A percentile compares a stretch with the other conserved stretches of the same genome.
Conservation (phyloP, 2,888 invertebrate genomes). For the Autographa pulchrina region DNA sequence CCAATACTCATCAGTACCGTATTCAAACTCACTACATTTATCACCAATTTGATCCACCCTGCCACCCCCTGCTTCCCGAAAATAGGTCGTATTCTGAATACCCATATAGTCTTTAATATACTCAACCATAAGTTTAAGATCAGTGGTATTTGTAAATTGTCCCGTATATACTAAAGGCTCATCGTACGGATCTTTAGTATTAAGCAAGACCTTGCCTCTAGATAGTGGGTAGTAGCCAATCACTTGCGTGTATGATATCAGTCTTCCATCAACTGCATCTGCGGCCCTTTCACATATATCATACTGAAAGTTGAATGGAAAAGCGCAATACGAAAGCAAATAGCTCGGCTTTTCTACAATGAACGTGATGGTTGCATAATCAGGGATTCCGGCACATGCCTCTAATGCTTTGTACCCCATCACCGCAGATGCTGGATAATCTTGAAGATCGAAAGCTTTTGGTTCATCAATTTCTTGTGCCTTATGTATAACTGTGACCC, state of each 20-base stretch:
- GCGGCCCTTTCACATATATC: conserved; percentile 11
- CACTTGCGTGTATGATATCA: conserved; percentile 26
- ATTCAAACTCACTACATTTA: conserved; percentile 35
- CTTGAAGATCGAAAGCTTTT: conserved; percentile 11
- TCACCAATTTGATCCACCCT: conserved; percentile 48
- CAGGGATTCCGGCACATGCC: not conserved
- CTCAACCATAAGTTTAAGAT: conserved; percentile 60
- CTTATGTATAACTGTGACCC: conserved; percentile 27
- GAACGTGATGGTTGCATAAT: conserved; percentile 16
- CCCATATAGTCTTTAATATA: conserved; percentile 61
- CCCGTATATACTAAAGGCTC: conserved; percentile 58
- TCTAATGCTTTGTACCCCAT: conserved; percentile 21
- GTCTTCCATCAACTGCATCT: conserved; percentile 11
- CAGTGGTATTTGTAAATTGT: conserved; percentile 54
- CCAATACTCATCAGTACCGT: conserved; percentile 60
- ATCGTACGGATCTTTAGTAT: conserved; percentile 58
- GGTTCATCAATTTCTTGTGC: conserved; percentile 14
- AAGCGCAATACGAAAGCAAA: conserved; percentile 22
- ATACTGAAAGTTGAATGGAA: conserved; percentile 17
- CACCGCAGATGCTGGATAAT: conserved; percentile 27
- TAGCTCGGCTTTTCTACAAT: conserved; percentile 15
- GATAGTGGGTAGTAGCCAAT: conserved; percentile 60
- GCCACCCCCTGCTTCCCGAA: conserved; percentile 58
- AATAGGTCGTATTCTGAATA: conserved; percentile 63
- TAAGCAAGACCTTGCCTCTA: conserved; percentile 57